A percentile compares a stretch with the other conserved stretches of the same genome.
These are phyloP conservation scores for Diadromus collaris DNA, from an alignment of 2,888 invertebrate genomes.

Conservation along the genomic window DNA sequence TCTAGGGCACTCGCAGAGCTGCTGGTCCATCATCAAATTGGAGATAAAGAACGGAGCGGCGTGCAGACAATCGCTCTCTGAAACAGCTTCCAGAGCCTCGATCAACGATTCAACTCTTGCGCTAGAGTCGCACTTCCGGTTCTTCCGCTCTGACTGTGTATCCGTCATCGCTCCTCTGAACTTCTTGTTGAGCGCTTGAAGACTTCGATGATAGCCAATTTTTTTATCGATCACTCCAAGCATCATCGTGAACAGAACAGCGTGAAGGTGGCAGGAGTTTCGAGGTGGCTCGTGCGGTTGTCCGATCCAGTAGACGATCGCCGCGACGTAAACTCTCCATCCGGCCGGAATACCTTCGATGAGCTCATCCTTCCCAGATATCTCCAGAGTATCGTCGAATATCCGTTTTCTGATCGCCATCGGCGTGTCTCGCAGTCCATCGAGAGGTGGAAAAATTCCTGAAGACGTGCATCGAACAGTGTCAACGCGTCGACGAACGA, in stretches of 20 bases:
- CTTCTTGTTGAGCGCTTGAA: constrained; percentile 80
- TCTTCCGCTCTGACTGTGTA: constrained; percentile 61
- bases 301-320: constrained; percentile 83
- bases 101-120: constrained; percentile 69
- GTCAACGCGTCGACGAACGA: constrained; percentile 11
- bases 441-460: constrained; percentile 75
- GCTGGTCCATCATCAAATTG: constrained; percentile 83
- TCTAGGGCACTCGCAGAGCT: constrained; percentile 81
- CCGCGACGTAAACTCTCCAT: constrained; percentile 83
- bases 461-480: constrained; percentile 2
- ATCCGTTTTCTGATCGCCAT: constrained; percentile 72
- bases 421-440: constrained; percentile 73
- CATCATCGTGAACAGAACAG: constrained; percentile 83
- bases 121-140: constrained; percentile 3
- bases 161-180: constrained; percentile 75
- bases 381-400: constrained; percentile 81
- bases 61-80: constrained; percentile 82
- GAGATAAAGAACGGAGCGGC: constrained; percentile 83
- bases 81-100: constrained; percentile 81
- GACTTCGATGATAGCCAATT: constrained; percentile 82
- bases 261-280: constrained; percentile 81
- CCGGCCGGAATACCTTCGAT: constrained; percentile 81
- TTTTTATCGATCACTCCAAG: constrained; percentile 83
- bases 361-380: constrained; percentile 76
- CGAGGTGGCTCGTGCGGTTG: constrained; percentile 79